phyloP scores from a whole-genome alignment of 2,888 invertebrate species.

The Ichneumoninae sp. region DNA sequence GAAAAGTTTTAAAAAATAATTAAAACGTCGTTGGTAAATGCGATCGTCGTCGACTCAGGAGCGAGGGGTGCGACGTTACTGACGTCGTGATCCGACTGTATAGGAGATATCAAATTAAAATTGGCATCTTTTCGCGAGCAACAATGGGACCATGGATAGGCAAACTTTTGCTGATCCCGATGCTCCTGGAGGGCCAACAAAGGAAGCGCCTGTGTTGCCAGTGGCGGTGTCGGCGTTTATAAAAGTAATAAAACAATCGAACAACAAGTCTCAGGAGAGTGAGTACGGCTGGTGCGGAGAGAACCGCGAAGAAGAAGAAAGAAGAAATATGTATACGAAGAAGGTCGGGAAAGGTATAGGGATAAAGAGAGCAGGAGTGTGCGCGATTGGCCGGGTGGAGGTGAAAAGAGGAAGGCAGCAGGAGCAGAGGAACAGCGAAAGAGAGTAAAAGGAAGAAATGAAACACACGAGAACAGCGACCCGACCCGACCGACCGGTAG shows the following conservation, averaged over 20 bases:
- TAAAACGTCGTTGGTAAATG: neutral
- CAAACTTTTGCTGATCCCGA: conserved; percentile 45
- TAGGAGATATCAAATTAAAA: conserved; percentile 79
- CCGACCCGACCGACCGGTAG: conserved; percentile 83
- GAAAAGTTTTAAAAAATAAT: too few species aligned
- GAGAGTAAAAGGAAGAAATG: conserved; percentile 71
- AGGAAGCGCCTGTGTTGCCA: conserved; percentile 74
- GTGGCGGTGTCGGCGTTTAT: conserved; percentile 74
- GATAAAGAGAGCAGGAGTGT: conserved; percentile 64
- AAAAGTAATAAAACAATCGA: conserved; percentile 81
- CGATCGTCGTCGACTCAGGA: neutral
- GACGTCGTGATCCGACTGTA: conserved; percentile 41
- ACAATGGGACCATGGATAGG: conserved; percentile 73
- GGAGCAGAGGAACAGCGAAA: conserved; percentile 68
- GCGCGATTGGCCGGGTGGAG: conserved; percentile 49
- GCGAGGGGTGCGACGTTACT: conserved; percentile 42
- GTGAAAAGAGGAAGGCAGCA: conserved; percentile 68
- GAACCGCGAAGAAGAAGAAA: conserved; percentile 57
- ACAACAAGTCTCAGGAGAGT: conserved; percentile 75
- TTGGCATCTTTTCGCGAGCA: conserved; percentile 77
- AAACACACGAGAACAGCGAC: conserved; percentile 81
- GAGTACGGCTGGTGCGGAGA: conserved; percentile 65
- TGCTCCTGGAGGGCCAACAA: conserved; percentile 72
- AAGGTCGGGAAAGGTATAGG: conserved; percentile 63
- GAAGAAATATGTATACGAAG: conserved; percentile 59